Evolutionary conservation across 2,113 vertebrate genomes (phyloP), one percentile per base, ranked within the genome.

Genomic region (Lophochroa leadbeateri): DNA sequence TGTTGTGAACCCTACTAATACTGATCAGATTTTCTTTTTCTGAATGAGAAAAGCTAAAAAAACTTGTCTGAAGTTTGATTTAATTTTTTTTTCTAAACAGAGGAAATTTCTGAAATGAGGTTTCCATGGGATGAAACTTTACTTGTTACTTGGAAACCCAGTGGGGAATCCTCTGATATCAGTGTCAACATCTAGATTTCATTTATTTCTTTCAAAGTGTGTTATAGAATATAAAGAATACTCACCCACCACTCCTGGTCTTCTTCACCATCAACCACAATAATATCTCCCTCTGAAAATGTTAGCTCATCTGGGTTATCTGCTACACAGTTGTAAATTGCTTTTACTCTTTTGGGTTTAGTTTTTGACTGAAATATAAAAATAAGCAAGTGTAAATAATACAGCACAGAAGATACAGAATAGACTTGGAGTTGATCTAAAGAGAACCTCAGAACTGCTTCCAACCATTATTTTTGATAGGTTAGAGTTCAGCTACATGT

Each of bases 201-300:
- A n/a, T 79, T 75, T 72, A 29, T 86, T 83, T 82, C 67, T 60
- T 86, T 86, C 50, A 24, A 92, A 81, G 49, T 18, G 3, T 33
- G 7, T 63, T 39, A 74, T 10, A 64, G 8, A 68, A 91, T 84
- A 81, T 4, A 23, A 11, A 88, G 75, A 90, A 70, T 92, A 99
- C 99, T 99, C 85, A 99, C 99, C 99, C 99, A 99, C 99, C 99
- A 99, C 97, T 99, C 99, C 35, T 97, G 98, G 98, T 99, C 99
- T 97, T 99, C 99, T 92, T 99, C 99, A 46, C 98, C 98, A 17
- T 99, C 99, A 46, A 99, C 99, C 47, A 99, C 96, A 53, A 99
- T 99, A 92, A 99, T 98, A 44, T 99, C 99, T 39, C 99, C 99
- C 95, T 99, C 99, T 0, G 79, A 96, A 97, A 99, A 99, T 1